A percentile compares a stretch with the other conserved stretches of the same genome.
Conservation (phyloP, 2,888 invertebrate genomes). For the Stenodema calcarata region DNA sequence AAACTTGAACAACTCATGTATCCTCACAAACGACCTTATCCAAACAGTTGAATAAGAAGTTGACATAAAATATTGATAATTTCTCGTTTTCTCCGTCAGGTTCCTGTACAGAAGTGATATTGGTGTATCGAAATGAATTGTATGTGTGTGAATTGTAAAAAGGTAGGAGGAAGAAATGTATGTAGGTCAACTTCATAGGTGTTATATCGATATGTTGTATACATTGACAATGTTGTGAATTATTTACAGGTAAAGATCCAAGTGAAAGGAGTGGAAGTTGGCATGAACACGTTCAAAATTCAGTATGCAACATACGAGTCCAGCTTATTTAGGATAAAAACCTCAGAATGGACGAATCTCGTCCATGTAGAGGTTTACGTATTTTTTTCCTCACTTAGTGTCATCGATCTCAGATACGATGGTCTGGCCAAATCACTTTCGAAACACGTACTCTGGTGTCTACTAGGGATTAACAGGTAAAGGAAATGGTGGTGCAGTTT, state of each 20-base stretch:
- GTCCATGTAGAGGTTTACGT: not conserved
- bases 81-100: too few relatives aligned
- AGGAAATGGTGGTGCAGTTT: too few relatives aligned
- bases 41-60: too few relatives aligned
- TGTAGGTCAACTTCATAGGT: too few relatives aligned
- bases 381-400: not conserved
- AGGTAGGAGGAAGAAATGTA: too few relatives aligned
- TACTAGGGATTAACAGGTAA: slow-evolving; percentile 36
- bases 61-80: too few relatives aligned
- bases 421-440: slow-evolving; percentile 30
- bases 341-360: not conserved
- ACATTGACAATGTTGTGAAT: too few relatives aligned
- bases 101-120: too few relatives aligned
- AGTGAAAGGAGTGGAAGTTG: not conserved
- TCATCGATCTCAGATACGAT: slow-evolving; percentile 31
- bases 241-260: not conserved
- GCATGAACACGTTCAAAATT: not conserved
- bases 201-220: too few relatives aligned
- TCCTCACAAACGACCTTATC: too few relatives aligned
- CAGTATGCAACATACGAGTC: not conserved
- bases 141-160: too few relatives aligned
- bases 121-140: too few relatives aligned
- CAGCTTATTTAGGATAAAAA: not conserved
- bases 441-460: slow-evolving; percentile 3
- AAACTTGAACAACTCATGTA: not conserved